phyloP scores from a whole-genome alignment of 2,888 invertebrate genomes.

The Zhuqinia jingwanae region DNA sequence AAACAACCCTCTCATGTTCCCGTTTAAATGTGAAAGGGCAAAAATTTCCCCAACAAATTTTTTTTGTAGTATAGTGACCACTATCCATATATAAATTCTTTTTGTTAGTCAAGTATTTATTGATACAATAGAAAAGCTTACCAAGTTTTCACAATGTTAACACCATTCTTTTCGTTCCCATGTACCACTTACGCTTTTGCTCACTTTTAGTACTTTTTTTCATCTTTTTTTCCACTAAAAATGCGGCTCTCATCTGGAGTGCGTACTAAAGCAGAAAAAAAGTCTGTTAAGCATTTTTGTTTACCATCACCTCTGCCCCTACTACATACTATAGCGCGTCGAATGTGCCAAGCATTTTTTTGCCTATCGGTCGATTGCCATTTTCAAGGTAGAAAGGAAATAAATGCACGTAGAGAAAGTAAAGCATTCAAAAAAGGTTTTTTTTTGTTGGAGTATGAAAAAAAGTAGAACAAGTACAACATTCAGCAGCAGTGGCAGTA shows the following conservation, averaged over 20 bases:
- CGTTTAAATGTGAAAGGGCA: slow-evolving; percentile 12
- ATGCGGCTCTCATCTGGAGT: neutral
- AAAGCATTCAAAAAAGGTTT: neutral
- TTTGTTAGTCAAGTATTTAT: slow-evolving; percentile 39
- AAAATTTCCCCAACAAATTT: too few species aligned
- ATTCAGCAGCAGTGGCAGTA: too few species aligned
- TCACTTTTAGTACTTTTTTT: too few species aligned
- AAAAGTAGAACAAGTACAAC: slow-evolving; percentile 46
- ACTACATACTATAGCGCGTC: neutral
- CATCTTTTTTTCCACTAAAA: neutral
- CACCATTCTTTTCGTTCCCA: too few species aligned
- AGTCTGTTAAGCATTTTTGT: slow-evolving; percentile 30
- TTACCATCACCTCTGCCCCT: neutral
- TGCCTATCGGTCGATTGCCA: neutral
- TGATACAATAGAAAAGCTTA: neutral
- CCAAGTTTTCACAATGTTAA: neutral
- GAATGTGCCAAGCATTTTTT: too few species aligned
- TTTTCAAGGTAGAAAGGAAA: slow-evolving; percentile 31
- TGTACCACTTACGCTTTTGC: neutral
- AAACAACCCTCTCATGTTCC: too few species aligned
- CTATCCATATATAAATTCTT: too few species aligned
- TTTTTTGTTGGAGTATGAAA: neutral
- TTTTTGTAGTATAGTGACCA: neutral
- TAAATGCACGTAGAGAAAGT: neutral
- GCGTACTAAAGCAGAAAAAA: slow-evolving; percentile 51